phyloP scores from a whole-genome alignment of 2,113 vertebrate species.

The Planiliza haematocheilus region DNA sequence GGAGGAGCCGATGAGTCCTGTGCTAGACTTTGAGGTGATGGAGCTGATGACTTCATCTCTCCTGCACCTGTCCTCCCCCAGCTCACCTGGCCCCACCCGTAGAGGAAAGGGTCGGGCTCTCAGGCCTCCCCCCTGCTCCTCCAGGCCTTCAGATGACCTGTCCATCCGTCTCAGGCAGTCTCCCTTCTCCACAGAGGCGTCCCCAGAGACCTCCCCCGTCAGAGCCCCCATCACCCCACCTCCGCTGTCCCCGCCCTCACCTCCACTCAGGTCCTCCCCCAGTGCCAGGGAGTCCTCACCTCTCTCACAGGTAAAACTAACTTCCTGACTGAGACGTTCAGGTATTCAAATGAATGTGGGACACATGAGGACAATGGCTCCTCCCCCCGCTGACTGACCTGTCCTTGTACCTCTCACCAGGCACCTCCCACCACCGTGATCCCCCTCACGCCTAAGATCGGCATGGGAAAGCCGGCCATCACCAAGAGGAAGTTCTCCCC shows the following conservation, averaged over 20 bases:
- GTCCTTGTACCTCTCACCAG: conserved; percentile 32
- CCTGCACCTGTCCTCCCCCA: conserved; percentile 75
- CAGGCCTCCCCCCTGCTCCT: conserved; percentile 72
- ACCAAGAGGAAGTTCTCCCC: conserved; percentile 98
- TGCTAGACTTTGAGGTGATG: conserved; percentile 74
- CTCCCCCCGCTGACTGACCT: background rate
- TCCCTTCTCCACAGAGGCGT: conserved; percentile 86
- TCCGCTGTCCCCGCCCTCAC: conserved; percentile 64
- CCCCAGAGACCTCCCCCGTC: conserved; percentile 80
- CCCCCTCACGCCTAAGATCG: conserved; percentile 93
- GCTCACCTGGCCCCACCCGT: conserved; percentile 65
- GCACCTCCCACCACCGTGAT: conserved; percentile 84
- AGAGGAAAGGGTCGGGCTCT: conserved; percentile 75
- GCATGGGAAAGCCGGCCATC: conserved; percentile 99
- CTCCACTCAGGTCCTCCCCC: conserved; percentile 28
- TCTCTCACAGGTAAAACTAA: conserved; percentile 56
- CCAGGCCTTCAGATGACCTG: conserved; percentile 75
- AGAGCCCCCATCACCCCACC: conserved; percentile 59
- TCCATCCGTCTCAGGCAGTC: conserved; percentile 82
- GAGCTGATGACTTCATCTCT: conserved; percentile 72
- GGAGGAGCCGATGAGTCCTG: conserved; percentile 44
- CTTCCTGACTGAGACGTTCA: too few species aligned
- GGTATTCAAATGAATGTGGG: too few species aligned
- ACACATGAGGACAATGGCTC: too few species aligned
- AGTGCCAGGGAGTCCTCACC: conserved; percentile 44